Conservation (phyloP, 2,113 vertebrate species). For the Cranoglanis bouderius region DNA sequence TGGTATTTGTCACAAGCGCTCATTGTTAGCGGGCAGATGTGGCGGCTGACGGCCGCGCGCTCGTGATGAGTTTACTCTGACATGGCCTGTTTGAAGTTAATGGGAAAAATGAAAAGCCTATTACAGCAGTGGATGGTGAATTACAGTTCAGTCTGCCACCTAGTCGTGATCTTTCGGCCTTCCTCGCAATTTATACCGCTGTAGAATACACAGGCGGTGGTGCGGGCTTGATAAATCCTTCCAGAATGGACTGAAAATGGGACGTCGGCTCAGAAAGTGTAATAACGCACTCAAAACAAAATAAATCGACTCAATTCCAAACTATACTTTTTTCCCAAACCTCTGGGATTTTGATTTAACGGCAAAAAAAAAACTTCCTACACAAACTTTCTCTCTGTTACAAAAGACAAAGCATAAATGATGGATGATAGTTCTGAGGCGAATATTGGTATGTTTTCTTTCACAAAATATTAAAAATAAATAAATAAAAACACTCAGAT, state of each 20-base stretch:
- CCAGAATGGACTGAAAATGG: slow-evolving; percentile 56
- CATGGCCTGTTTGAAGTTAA: slow-evolving; percentile 68
- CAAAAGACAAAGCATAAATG: neutral
- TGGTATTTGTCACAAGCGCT: slow-evolving; percentile 66
- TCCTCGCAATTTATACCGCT: slow-evolving; percentile 64
- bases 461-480: neutral
- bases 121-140: slow-evolving; percentile 71
- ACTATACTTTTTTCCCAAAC: neutral
- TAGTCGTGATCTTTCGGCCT: slow-evolving; percentile 67
- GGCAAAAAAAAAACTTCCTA: neutral
- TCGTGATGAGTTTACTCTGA: slow-evolving; percentile 68
- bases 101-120: slow-evolving; percentile 72
- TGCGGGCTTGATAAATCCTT: slow-evolving; percentile 51
- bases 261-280: neutral
- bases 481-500: slow-evolving; percentile 38
- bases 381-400: neutral
- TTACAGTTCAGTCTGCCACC: slow-evolving; percentile 72
- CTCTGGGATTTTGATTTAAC: neutral
- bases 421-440: slow-evolving; percentile 55
- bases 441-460: slow-evolving; percentile 53
- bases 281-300: slow-evolving; percentile 17
- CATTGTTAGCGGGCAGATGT: slow-evolving; percentile 61
- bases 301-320: slow-evolving; percentile 12
- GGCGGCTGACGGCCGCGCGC: slow-evolving; percentile 56
- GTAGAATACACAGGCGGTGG: slow-evolving; percentile 56